A percentile compares a stretch with the other conserved stretches of the same genome.
phyloP scores from a whole-genome alignment of 2,113 vertebrate genomes.

The Procapra przewalskii region DNA sequence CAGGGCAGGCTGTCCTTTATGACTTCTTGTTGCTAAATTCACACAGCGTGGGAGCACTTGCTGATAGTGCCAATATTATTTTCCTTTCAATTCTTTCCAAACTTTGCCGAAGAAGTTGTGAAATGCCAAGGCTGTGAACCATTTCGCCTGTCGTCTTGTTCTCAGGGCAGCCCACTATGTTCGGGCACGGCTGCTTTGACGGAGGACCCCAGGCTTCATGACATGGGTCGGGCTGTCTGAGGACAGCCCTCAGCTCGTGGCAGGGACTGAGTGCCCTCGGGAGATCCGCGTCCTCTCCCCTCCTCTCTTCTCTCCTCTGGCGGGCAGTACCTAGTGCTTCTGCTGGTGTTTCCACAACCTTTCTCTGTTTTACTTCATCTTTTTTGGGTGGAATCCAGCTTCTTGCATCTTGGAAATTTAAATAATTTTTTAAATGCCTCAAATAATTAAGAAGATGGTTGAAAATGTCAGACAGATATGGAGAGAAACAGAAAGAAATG shows the following conservation, averaged over 20 bases:
- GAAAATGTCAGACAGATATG: not conserved
- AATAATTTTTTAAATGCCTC: not conserved
- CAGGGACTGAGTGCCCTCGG: not conserved
- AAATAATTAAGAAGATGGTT: not conserved
- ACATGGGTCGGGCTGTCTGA: fast-evolving
- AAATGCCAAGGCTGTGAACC: not conserved
- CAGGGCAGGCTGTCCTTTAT: not conserved
- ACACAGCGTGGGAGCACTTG: not conserved
- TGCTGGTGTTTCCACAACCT: not conserved
- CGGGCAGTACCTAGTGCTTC: not conserved
- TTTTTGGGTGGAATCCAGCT: not conserved
- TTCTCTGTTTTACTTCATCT: not conserved
- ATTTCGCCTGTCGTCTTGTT: not conserved
- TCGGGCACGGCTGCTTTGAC: not conserved
- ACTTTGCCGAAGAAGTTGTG: not conserved
- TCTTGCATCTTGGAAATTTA: not conserved
- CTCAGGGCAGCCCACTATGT: not conserved
- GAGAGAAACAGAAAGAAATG: not conserved
- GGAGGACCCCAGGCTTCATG: not conserved
- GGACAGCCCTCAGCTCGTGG: not conserved
- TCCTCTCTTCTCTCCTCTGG: no score
- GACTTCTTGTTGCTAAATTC: not conserved
- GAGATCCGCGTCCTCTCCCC: fast-evolving
- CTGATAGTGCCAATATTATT: not conserved
- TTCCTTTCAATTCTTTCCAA: not conserved